Conservation (phyloP, 2,113 vertebrate genomes). For the Cyphomyrus plagiostoma region DNA sequence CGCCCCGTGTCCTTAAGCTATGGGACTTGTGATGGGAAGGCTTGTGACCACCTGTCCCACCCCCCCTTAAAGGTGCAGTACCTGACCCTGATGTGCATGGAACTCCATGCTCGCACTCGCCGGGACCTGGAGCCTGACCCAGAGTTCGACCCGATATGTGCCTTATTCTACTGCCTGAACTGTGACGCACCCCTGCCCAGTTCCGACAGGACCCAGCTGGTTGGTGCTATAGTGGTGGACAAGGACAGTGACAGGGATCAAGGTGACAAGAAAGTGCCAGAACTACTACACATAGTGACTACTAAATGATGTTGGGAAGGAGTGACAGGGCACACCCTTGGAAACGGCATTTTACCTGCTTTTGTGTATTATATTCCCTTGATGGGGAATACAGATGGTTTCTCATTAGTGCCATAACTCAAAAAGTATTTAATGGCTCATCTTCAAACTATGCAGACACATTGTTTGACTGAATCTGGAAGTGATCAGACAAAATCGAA, state of each 20-base stretch:
- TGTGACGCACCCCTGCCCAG: slow-evolving; percentile 71
- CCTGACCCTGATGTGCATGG: slow-evolving; percentile 88
- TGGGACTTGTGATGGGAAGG: neutral
- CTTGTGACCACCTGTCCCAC: neutral
- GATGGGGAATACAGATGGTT: neutral
- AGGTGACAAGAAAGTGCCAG: slow-evolving; percentile 53
- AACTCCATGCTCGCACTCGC: slow-evolving; percentile 87
- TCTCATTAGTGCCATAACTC: neutral
- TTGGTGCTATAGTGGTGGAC: slow-evolving; percentile 81
- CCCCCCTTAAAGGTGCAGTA: slow-evolving; percentile 71
- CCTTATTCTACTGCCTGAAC: slow-evolving; percentile 92
- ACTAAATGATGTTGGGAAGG: neutral
- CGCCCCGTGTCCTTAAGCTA: neutral
- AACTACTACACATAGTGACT: neutral
- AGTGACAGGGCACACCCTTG: neutral
- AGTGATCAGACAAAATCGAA: neutral
- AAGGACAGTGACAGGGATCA: slow-evolving; percentile 60
- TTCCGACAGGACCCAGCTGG: slow-evolving; percentile 65
- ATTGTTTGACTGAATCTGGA: neutral
- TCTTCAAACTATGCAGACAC: neutral
- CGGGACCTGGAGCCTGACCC: slow-evolving; percentile 91
- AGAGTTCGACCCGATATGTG: slow-evolving; percentile 96
- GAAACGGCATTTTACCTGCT: neutral
- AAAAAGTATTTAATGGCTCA: neutral
- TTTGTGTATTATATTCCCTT: neutral